Base-by-base conservation (phyloP, 2,113 vertebrate species). In the Cyprinus carpio region DNA sequence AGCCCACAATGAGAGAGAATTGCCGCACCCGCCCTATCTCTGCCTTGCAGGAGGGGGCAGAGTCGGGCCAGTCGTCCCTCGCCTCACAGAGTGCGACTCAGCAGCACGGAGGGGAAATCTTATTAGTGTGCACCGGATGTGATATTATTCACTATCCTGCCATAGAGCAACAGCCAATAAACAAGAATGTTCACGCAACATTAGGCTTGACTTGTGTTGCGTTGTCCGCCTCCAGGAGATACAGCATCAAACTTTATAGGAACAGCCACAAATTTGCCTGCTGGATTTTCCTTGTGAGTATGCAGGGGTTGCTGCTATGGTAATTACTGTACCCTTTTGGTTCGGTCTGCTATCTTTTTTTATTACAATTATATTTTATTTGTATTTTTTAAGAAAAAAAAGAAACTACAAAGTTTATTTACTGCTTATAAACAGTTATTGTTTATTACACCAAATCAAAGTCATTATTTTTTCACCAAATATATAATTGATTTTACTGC, bases 231-330 rank as follows among this genome's bases (percentile, higher is more conserved):
- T 82, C 58, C 51, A 67, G 40, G n/a, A 43, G 56, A 81, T 85
- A 85, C 87, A 87, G 71, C 81, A 86, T 76, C n/a, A 80, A 75
- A 77, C 79, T 86, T 65, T 81, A 74, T n/a, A n/a, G n/a, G n/a
- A 85, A 84, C 29, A 54, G 84, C 77, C 77, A 81, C 75, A 87
- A 65, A 75, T 81, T 77, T 84, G 85, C 84, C n/a, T 37, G 8
- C 34, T 64, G 75, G 84, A 81, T 72, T 51, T 64, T 85, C n/a
- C 49, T 80, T 75, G 29, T 69, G 62, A 72, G 34, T 27, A 15
- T 31, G 71, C 60, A 29, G 23, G 37, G 75, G 49, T 74, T 82
- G 56, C 72, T 84, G 3, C 49, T 25, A 56, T 83, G 64, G 72
- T 81, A 79, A 85, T 83, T 78, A 83, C 62, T n/a, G n/a, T n/a